Conservation (phyloP, 2,888 invertebrate genomes). For the Drepanosiphum platanoidis region DNA sequence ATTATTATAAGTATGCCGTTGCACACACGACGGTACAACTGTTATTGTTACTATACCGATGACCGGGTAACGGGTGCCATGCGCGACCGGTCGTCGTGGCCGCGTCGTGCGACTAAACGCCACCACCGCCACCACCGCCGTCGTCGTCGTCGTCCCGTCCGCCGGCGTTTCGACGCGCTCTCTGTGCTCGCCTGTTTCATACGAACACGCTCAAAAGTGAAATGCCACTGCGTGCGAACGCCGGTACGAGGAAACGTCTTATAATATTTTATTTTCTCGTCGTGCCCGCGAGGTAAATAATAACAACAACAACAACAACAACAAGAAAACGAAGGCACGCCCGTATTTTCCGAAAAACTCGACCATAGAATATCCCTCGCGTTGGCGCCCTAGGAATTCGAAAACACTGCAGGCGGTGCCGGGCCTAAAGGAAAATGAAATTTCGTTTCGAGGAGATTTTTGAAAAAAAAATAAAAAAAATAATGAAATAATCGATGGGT, state of each 20-base stretch:
- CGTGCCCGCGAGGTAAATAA: background rate
- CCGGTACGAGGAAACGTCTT: background rate
- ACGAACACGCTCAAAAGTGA: background rate
- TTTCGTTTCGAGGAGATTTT: no score
- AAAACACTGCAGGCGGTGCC: no score
- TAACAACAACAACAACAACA: background rate
- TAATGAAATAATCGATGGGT: no score
- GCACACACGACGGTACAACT: background rate
- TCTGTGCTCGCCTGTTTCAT: conserved; percentile 17
- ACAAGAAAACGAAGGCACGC: background rate
- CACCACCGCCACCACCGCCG: background rate
- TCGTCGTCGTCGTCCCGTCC: background rate
- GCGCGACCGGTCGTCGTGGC: conserved; percentile 41
- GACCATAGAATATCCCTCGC: no score
- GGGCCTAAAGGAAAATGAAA: no score
- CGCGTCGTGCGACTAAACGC: conserved; percentile 48
- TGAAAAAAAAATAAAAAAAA: no score
- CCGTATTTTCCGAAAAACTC: no score
- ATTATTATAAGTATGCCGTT: background rate
- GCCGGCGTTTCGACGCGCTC: conserved; percentile 32
- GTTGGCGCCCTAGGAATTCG: no score
- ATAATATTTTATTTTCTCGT: background rate
- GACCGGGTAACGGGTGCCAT: background rate
- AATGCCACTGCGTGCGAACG: background rate
- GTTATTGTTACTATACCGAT: background rate